Base-by-base conservation (phyloP, 1,140 invertebrate species). In the Riptortus pedestris region DNA sequence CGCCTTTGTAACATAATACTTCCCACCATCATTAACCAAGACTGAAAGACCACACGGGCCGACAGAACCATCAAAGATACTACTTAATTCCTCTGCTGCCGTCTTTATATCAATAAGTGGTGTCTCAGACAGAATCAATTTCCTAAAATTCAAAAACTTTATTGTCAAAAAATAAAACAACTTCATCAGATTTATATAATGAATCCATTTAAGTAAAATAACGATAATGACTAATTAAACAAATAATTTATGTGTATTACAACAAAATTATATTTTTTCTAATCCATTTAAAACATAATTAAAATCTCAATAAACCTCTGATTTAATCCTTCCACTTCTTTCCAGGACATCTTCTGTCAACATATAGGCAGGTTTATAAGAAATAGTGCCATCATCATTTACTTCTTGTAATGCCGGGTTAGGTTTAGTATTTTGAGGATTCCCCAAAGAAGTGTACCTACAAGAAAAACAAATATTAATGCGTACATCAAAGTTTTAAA, bases 361-460 rank as follows among this genome's bases (percentile, higher is more conserved):
- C 27, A 79, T 78, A 76, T 91, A 89, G 0, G 92, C 92, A n/a
- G 91, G 90, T 22, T 79, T 74, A 74, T 88, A 94, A 26, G 72
- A 71, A 1, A 79, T 72, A n/a, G 73, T 70, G 3, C 76, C 76
- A 59, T 77, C 74, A 16, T 74, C 61, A 69, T 79, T 75, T 62
- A 76, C 73, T 47, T 79, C 78, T 45, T 76, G 74, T 45, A 94
- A 75, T 28, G 82, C 71, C 2, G 88, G 86, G 80, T 96, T 96
- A 1, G 82, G 87, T 62, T 80, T 73, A 0, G 91, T 95, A 70
- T 90, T 90, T 7, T 81, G 77, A 69, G 77, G 80, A 70, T 83
- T 85, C 22, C 91, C 93, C 61, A 96, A 77, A 52, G 92, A 96
- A 0, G 91, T 91, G 71, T 91, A 96, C 24, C 85, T 86, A 72